These are phyloP conservation scores for Cottoperca gobio DNA, from an alignment of 2,797 vertebrate genomes.

Conservation along the genomic window DNA sequence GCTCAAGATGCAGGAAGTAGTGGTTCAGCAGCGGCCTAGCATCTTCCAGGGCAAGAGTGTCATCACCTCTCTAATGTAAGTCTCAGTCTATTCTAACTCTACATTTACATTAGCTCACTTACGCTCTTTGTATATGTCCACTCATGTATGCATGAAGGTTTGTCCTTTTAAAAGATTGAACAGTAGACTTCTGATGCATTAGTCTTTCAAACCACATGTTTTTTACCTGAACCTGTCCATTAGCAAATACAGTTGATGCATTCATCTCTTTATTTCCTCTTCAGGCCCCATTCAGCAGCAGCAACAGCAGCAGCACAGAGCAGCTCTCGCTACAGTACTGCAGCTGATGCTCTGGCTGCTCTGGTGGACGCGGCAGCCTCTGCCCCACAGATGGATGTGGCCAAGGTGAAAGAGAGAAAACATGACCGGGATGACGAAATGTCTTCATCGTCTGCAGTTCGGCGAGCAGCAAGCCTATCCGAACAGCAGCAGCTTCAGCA, in stretches of 20 bases:
- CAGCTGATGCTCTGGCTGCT: slow-evolving; percentile 95
- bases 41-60: slow-evolving; percentile 98
- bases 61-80: slow-evolving; percentile 96
- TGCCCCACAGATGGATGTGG: slow-evolving; percentile 95
- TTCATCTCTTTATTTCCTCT: slow-evolving; percentile 16
- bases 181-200: not conserved
- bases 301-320: slow-evolving; percentile 83
- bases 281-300: slow-evolving; percentile 82
- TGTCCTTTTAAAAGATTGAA: not conserved
- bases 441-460: slow-evolving; percentile 66
- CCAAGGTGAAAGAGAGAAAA: slow-evolving; percentile 93
- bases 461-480: slow-evolving; percentile 83
- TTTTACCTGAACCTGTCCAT: not conserved
- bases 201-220: not conserved
- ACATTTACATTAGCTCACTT: not conserved
- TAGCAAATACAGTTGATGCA: not conserved
- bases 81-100: slow-evolving; percentile 6
- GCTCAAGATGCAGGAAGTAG: slow-evolving; percentile 90
- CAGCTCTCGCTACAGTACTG: slow-evolving; percentile 92
- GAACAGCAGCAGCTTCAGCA: slow-evolving; percentile 87
- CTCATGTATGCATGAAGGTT: not conserved
- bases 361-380: slow-evolving; percentile 95
- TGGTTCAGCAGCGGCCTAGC: slow-evolving; percentile 94
- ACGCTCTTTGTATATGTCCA: not conserved
- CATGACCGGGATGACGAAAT: slow-evolving; percentile 92